Conservation (phyloP, 2,113 vertebrate genomes). For the Micronycteris hirsuta region DNA sequence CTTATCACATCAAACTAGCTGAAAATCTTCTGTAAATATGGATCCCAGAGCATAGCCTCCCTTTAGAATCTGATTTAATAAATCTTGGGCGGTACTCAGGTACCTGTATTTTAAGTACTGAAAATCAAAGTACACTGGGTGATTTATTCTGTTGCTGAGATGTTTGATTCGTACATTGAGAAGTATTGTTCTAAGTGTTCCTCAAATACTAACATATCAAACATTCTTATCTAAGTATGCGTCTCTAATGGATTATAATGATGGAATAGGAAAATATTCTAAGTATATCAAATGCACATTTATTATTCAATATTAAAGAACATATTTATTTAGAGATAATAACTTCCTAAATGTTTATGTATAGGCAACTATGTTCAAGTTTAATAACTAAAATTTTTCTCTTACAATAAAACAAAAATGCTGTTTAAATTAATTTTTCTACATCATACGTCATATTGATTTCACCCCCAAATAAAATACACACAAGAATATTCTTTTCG, state of each 20-base stretch:
- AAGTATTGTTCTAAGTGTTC: neutral
- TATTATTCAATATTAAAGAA: neutral
- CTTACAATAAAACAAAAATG: neutral
- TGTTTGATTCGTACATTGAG: neutral
- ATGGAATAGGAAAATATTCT: neutral
- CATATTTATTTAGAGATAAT: neutral
- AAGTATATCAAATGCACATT: neutral
- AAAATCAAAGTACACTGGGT: neutral
- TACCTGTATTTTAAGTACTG: neutral
- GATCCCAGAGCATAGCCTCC: neutral
- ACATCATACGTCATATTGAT: neutral
- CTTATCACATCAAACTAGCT: neutral
- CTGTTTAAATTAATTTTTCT: slow-evolving; percentile 38
- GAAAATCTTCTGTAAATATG: neutral
- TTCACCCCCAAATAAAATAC: slow-evolving; percentile 2
- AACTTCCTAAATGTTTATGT: neutral
- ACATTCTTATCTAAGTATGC: neutral
- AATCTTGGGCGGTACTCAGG: neutral
- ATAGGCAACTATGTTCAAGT: neutral
- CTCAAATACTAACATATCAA: neutral
- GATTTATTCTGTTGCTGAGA: neutral
- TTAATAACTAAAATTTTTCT: slow-evolving; percentile 12
- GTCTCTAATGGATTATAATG: neutral
- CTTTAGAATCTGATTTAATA: neutral
- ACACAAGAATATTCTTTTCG: neutral